Conservation (phyloP, 2,888 invertebrate species). For the Drosophila cognata region DNA sequence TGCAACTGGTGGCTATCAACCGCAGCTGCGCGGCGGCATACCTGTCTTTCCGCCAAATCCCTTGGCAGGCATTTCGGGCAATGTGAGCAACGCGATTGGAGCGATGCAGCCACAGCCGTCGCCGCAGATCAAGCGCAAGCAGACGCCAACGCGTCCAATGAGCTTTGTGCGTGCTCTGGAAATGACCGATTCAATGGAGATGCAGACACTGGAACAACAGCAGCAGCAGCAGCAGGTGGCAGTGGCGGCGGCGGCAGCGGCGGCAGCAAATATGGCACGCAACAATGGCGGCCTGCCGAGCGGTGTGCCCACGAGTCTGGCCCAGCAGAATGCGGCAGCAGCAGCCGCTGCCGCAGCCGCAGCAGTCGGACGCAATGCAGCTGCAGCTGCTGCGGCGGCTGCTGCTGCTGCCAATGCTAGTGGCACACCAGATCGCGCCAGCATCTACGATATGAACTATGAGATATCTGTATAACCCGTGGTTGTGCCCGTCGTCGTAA, state of each 20-base stretch:
- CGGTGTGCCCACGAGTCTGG: conserved; percentile 45
- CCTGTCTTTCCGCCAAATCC: conserved; percentile 88
- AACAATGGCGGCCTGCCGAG: conserved; percentile 73
- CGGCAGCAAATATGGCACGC: conserved; percentile 65
- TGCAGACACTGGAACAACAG: conserved; percentile 86
- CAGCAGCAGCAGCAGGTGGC: conserved; percentile 76
- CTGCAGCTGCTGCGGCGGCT: conserved; percentile 39
- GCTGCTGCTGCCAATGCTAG: conserved; percentile 56
- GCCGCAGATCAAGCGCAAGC: conserved; percentile 87
- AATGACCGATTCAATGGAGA: conserved; percentile 95
- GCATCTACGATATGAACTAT: conserved; percentile 97
- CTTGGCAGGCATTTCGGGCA: conserved; percentile 46
- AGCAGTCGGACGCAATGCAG: conserved; percentile 46
- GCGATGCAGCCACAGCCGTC: conserved; percentile 84
- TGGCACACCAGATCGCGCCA: conserved; percentile 92
- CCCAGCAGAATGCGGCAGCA: conserved; percentile 52
- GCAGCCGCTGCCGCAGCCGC: conserved; percentile 46
- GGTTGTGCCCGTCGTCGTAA: conserved; percentile 82
- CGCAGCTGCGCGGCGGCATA: conserved; percentile 88
- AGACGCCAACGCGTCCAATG: conserved; percentile 89
- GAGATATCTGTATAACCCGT: conserved; percentile 95
- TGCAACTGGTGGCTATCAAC: conserved; percentile 86
- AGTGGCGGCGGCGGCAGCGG: conserved; percentile 60
- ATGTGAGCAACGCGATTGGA: conserved; percentile 54
- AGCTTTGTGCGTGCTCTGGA: conserved; percentile 95